A percentile compares a stretch with the other conserved stretches of the same genome.
These are phyloP conservation scores for Nematostella vectensis DNA, from an alignment of 92 coral and sea anemone species.

Conservation along the genomic window DNA sequence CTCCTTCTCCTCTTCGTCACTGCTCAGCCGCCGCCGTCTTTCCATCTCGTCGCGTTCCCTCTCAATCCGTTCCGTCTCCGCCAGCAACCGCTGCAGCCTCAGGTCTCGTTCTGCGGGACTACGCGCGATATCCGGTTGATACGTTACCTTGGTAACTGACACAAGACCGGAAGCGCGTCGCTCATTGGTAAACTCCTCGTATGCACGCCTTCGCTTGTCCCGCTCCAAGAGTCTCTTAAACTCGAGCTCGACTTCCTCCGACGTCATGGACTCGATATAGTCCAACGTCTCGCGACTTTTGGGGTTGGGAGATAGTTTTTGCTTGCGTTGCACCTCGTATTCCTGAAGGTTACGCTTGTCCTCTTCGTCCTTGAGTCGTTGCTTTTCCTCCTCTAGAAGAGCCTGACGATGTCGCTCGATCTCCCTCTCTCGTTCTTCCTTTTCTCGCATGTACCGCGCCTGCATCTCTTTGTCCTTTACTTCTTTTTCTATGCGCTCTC, in stretches of 20 bases:
- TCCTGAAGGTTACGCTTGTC: constrained; percentile 12
- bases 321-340: constrained; percentile 13
- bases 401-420: constrained; percentile 17
- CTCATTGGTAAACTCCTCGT: constrained; percentile 27
- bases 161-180: constrained; percentile 64
- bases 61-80: constrained; percentile 37
- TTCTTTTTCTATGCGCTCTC: constrained; percentile 44
- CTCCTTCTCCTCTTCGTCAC: constrained; percentile 37
- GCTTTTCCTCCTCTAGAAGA: constrained; percentile 33
- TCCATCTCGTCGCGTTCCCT: constrained; percentile 48
- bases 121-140: constrained; percentile 63
- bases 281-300: constrained; percentile 61
- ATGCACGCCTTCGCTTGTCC: constrained; percentile 40
- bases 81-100: constrained; percentile 37
- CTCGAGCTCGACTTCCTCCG: constrained; percentile 84
- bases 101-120: constrained; percentile 59
- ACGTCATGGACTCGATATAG: constrained; percentile 56
- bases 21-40: constrained; percentile 30
- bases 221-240: constrained; percentile 77
- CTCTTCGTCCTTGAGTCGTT: constrained; percentile 33
- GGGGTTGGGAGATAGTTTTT: constrained; percentile 10
- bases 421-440: constrained; percentile 31
- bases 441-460: constrained; percentile 35
- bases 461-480: constrained; percentile 33
- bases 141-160: constrained; percentile 75